Evolutionary conservation across 2,113 vertebrate species (phyloP), one percentile per base, ranked within the genome.

Genomic region (Hippocampus barbouri): DNA sequence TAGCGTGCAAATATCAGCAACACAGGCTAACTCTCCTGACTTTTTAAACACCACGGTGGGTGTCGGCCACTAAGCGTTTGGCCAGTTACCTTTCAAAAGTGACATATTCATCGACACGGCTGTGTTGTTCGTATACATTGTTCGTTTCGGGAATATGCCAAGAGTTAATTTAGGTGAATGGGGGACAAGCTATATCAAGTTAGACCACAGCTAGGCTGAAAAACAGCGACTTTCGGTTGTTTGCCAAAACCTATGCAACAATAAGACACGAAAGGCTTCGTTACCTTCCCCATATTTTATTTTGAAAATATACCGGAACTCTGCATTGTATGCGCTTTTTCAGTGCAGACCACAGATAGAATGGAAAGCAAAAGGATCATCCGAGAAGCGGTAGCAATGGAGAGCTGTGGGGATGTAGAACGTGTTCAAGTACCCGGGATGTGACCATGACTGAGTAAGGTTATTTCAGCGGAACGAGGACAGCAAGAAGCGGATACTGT

Each of bases 381-480:
- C 43, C 5, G 41, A 45, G 23, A 66, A 66, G 83, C 83, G 85
- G 83, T 25, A 73, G 88, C 80, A 86, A 91, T 92, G 91, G 90
- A 90, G 87, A 88, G 83, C 82, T 70, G 57, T 75, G 68, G 27
- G 81, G 71, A 76, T 53, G 71, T 79, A 78, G 40, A 57, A 86
- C 84, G 80, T 77, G 86, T 83, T 27, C 27, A 18, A 61, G 27
- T 34, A 27, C 15, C 27, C 15, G 83, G 86, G 82, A 83, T 69
- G 82, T 83, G 77, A 73, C 76, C 79, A 59, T 83, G 86, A 78
- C 79, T 78, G 70, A 74, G 66, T 77, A 76, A 79, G 72, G 66
- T 66, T 59, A 64, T 57, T 0, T 27, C 25, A 72, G 71, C 3
- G 25, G 66, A 21, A 11, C 6, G 57, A 73, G 68, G 74, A 73